Conservation (phyloP, 64 coral and sea anemone species). For the Cladopsammia gracilis region DNA sequence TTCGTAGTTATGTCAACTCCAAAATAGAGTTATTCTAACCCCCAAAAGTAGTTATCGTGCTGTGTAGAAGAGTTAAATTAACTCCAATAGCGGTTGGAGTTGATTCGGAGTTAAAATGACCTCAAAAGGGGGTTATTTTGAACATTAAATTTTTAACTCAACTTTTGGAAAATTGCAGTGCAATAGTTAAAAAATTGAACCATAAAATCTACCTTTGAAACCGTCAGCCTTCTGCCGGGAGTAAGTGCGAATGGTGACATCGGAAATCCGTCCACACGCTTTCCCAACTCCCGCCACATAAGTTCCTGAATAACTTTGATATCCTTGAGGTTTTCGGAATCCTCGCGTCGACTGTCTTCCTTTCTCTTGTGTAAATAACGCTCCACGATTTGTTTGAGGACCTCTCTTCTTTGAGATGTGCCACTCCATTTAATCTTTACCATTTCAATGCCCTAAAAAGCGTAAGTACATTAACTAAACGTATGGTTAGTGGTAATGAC, state of each 20-base stretch:
- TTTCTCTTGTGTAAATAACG: slow-evolving; percentile 53
- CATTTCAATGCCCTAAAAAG: slow-evolving; percentile 17
- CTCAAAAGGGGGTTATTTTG: no score
- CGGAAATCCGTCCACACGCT: neutral
- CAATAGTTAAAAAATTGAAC: no score
- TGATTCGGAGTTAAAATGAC: no score
- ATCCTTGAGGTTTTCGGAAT: slow-evolving; percentile 19
- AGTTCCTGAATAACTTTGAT: slow-evolving; percentile 51
- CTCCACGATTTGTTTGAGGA: slow-evolving; percentile 58
- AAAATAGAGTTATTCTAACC: no score
- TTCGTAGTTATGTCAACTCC: no score
- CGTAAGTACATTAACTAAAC: no score
- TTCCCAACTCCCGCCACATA: slow-evolving; percentile 45
- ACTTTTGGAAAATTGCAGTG: no score
- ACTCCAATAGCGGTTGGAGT: no score
- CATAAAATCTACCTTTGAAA: neutral
- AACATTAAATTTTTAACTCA: no score
- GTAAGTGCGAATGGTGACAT: neutral
- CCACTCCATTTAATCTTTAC: neutral
- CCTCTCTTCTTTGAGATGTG: slow-evolving; percentile 6
- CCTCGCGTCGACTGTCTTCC: slow-evolving; percentile 23
- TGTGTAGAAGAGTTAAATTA: no score
- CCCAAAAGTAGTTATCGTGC: no score
- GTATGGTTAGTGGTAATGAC: no score
- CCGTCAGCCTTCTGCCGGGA: neutral